These are phyloP conservation scores for Drosophila subobscura DNA, from an alignment of 1,140 invertebrate species.

Conservation along the genomic window DNA sequence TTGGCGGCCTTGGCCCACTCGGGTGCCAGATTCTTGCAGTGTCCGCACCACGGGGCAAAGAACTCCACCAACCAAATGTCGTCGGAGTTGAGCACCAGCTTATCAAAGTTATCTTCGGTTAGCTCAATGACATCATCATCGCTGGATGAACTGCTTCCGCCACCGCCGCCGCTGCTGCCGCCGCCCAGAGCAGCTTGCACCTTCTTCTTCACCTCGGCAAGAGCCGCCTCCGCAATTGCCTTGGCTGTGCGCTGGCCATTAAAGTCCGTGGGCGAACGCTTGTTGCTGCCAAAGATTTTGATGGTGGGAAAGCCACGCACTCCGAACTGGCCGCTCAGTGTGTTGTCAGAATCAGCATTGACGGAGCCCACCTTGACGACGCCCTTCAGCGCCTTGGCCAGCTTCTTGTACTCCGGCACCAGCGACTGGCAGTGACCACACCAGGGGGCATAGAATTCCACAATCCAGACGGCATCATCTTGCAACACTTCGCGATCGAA, in stretches of 20 bases:
- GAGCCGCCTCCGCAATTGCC: constrained; percentile 92
- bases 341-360: constrained; percentile 95
- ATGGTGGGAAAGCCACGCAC: constrained; percentile 98
- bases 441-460: constrained; percentile 96
- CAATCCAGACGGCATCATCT: constrained; percentile 94
- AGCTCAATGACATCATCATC: constrained; percentile 94
- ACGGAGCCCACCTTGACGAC: constrained; percentile 95
- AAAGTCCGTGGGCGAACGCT: constrained; percentile 94
- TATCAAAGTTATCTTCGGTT: constrained; percentile 97
- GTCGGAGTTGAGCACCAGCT: constrained; percentile 93
- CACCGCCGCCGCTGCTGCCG: constrained; percentile 51
- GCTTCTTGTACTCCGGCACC: constrained; percentile 94
- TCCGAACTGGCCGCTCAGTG: constrained; percentile 91
- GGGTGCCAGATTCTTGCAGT: constrained; percentile 98
- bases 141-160: constrained; percentile 44
- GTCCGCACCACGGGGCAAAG: constrained; percentile 98
- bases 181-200: constrained; percentile 72
- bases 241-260: constrained; percentile 93
- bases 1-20: constrained; percentile 97
- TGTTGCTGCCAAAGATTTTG: constrained; percentile 96
- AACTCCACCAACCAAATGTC: constrained; percentile 99
- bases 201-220: constrained; percentile 84
- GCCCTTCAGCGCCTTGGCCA: constrained; percentile 94
- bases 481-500: constrained; percentile 94
- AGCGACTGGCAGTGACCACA: constrained; percentile 93